Base-by-base conservation (phyloP, 2,113 vertebrate species). In the Myrmecophaga tridactyla region DNA sequence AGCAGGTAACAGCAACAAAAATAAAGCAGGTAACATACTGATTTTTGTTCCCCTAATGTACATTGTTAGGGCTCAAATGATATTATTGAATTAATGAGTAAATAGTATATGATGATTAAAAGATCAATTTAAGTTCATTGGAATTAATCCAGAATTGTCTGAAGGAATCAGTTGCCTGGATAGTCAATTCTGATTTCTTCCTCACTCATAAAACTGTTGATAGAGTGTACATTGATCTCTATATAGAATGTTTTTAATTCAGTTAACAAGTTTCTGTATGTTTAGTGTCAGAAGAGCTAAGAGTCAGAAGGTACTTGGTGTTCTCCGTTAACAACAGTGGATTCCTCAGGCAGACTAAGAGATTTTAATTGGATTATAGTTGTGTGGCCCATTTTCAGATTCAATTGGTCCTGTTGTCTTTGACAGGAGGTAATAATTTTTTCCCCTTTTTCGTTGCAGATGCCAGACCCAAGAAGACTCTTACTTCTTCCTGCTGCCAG, bases 371-470 rank as follows among this genome's bases (percentile, higher is more conserved):
- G 17, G 34, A 15, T 70, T 87, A 3, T 39, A 62, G 23, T 85
- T 93, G 10, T 76, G 10, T 95, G 72, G 4, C 34, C 77, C 63
- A 4, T 96, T 92, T 14, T 93, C 62, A 89, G 20, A 67, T 89
- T 7, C 77, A 70, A 25, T 69, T 95, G 62, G 51, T 83, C 41
- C 53, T 95, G 90, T 92, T 94, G 29, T 96, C 67, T 56, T 41
- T 92, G 56, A 94, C 85, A 72, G 53, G 21, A 92, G 92, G 56
- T 96, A 65, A 97, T 34, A 46, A 48, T 84, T 86, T 85, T 76
- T 85, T 67, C 46, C 14, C 29, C 53, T 39, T 9, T 97, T 96
- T 97, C 75, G 80, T 97, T 96, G 43, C 92, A 97, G 97, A 96
- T 95, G 69, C 85, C 92, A 96, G 90, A 94, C 70, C 81, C 29